Evolutionary conservation across 2,797 vertebrate genomes (phyloP).

Genomic region (Anabacerthia variegaticeps): DNA sequence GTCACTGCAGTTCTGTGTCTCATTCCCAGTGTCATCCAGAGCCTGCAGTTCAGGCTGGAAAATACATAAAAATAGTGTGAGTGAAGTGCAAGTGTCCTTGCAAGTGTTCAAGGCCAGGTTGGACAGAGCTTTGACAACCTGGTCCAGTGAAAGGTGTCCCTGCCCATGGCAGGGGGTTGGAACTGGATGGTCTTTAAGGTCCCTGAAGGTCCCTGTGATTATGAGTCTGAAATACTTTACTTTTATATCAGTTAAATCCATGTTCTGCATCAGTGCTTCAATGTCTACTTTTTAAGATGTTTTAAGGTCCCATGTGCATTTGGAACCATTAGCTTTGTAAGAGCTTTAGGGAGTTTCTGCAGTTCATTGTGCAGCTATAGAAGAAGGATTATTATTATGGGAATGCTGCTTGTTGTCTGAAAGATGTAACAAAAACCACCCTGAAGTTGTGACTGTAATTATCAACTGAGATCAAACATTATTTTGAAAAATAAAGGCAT

Average conservation of each 20-base stretch:
- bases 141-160: background rate
- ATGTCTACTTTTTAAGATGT: background rate
- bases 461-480: background rate
- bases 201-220: background rate
- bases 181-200: background rate
- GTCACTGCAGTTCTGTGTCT: background rate
- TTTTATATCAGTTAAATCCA: background rate
- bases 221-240: background rate
- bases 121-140: background rate
- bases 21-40: background rate
- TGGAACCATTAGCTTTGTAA: background rate
- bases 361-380: background rate
- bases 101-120: background rate
- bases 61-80: rapidly evolving
- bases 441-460: background rate
- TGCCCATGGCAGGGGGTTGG: background rate
- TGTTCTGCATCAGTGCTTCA: background rate
- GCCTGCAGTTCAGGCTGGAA: background rate
- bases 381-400: background rate
- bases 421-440: background rate
- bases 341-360: background rate
- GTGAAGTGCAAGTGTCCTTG: background rate
- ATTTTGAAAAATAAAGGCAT: background rate
- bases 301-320: background rate
- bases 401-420: background rate